Evolutionary conservation across 2,888 invertebrate genomes (phyloP).

Genomic region (Venustoraphidia nigricollis): DNA sequence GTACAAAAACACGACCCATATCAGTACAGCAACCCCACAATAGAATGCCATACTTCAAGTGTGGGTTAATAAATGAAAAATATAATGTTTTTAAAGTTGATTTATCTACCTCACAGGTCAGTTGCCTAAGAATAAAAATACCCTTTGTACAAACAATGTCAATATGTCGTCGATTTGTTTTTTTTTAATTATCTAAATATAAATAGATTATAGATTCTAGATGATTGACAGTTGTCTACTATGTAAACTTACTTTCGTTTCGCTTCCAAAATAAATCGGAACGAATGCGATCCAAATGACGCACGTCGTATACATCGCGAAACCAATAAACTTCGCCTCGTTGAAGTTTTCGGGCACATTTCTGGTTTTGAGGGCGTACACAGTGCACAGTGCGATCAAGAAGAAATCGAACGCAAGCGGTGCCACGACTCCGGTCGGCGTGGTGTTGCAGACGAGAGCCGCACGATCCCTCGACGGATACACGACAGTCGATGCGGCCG

Average conservation of each 20-base stretch:
- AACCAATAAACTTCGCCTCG: slow-evolving; percentile 59
- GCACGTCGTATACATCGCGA: slow-evolving; percentile 67
- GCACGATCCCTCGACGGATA: slow-evolving; percentile 36
- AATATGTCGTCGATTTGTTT: too few relatives aligned
- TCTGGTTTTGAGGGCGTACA: slow-evolving; percentile 61
- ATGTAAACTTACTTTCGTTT: slow-evolving; percentile 33
- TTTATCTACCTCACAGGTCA: too few relatives aligned
- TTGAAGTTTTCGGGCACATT: slow-evolving; percentile 74
- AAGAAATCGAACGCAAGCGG: slow-evolving; percentile 58
- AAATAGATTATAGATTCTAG: too few relatives aligned
- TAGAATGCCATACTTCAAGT: too few relatives aligned
- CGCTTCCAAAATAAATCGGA: slow-evolving; percentile 59
- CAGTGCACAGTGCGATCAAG: slow-evolving; percentile 55
- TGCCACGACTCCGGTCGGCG: slow-evolving; percentile 36
- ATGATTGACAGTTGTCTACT: too few relatives aligned
- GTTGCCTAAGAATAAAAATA: too few relatives aligned
- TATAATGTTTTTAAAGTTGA: too few relatives aligned
- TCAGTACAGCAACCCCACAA: too few relatives aligned
- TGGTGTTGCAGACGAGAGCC: slow-evolving; percentile 46
- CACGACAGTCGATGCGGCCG: slow-evolving; percentile 35
- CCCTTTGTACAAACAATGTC: too few relatives aligned
- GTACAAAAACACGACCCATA: too few relatives aligned
- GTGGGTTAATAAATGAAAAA: too few relatives aligned
- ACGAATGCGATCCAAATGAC: slow-evolving; percentile 67
- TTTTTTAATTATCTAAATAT: too few relatives aligned